A percentile compares a stretch with the other conserved stretches of the same genome.
Conservation (phyloP, 2,888 invertebrate genomes). For the Physocephala rufipes region DNA sequence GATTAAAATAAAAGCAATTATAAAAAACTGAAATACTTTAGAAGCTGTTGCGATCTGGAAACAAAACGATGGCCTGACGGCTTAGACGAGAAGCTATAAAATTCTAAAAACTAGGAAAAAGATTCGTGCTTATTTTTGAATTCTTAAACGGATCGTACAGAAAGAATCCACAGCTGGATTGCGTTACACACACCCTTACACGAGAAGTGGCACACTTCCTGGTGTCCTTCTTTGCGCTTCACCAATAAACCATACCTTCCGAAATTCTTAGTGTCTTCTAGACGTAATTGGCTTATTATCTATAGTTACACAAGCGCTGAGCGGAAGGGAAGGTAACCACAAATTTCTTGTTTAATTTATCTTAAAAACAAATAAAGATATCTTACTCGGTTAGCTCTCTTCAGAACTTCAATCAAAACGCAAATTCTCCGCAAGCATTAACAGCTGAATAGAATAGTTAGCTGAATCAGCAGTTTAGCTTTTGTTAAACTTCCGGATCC, state of each 20-base stretch:
- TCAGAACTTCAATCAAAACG: not conserved
- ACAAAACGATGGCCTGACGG: constrained; percentile 11
- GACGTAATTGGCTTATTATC: too few species aligned
- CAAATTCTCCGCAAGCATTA: too few species aligned
- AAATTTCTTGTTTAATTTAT: not conserved
- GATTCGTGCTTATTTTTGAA: not conserved
- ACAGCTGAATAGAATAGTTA: not conserved
- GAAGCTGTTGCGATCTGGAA: not conserved
- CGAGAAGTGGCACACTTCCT: not conserved
- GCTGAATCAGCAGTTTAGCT: not conserved
- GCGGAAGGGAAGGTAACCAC: not conserved
- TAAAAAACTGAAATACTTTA: not conserved
- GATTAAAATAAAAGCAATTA: constrained; percentile 1
- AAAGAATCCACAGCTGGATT: constrained; percentile 14
- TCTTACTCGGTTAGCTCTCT: not conserved
- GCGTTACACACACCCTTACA: constrained; percentile 11
- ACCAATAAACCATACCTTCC: not conserved
- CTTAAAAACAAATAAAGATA: too few species aligned
- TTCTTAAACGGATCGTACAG: not conserved
- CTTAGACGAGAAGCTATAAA: not conserved
- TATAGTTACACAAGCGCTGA: not conserved
- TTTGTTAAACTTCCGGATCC: not conserved
- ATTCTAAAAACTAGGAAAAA: not conserved
- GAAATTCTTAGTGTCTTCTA: constrained; percentile 15
- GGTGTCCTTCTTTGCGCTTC: not conserved